phyloP scores from a whole-genome alignment of 2,888 invertebrate genomes.

The Dynastes grantii region DNA sequence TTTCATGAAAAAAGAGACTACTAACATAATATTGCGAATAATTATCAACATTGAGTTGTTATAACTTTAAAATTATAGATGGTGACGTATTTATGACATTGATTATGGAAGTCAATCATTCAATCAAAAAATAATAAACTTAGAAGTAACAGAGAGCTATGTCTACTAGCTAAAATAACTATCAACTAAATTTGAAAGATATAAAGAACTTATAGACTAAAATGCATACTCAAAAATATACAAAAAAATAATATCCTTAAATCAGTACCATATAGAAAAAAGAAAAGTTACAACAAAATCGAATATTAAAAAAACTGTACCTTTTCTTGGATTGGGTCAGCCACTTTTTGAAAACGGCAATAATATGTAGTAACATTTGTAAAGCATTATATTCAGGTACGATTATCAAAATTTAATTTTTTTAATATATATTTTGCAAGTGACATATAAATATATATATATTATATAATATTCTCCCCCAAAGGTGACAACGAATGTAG shows the following conservation, averaged over 20 bases:
- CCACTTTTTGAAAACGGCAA: slow-evolving; percentile 58
- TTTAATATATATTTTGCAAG: slow-evolving; percentile 46
- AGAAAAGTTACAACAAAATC: slow-evolving; percentile 44
- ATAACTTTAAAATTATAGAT: slow-evolving; percentile 52
- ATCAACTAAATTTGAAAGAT: slow-evolving; percentile 63
- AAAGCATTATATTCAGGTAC: slow-evolving; percentile 70
- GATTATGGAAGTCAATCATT: slow-evolving; percentile 52
- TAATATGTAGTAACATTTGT: slow-evolving; percentile 56
- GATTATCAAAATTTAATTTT: slow-evolving; percentile 59
- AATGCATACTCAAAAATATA: slow-evolving; percentile 58
- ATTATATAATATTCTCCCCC: slow-evolving; percentile 30
- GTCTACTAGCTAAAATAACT: slow-evolving; percentile 61
- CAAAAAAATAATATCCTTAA: slow-evolving; percentile 58
- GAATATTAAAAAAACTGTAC: slow-evolving; percentile 58
- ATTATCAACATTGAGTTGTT: slow-evolving; percentile 63
- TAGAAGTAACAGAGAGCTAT: slow-evolving; percentile 67
- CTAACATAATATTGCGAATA: slow-evolving; percentile 64
- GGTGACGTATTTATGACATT: slow-evolving; percentile 57
- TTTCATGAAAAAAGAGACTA: slow-evolving; percentile 62
- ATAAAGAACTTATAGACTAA: slow-evolving; percentile 54
- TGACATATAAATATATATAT: slow-evolving; percentile 49
- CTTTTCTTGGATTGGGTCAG: slow-evolving; percentile 57
- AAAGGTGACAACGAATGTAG: slow-evolving; percentile 52
- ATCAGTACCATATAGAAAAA: slow-evolving; percentile 56
- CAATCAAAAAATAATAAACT: slow-evolving; percentile 51